Conservation (phyloP, 30 jellyfish, hydroid and myxozoan genomes). For the Sanderia malayensis region DNA sequence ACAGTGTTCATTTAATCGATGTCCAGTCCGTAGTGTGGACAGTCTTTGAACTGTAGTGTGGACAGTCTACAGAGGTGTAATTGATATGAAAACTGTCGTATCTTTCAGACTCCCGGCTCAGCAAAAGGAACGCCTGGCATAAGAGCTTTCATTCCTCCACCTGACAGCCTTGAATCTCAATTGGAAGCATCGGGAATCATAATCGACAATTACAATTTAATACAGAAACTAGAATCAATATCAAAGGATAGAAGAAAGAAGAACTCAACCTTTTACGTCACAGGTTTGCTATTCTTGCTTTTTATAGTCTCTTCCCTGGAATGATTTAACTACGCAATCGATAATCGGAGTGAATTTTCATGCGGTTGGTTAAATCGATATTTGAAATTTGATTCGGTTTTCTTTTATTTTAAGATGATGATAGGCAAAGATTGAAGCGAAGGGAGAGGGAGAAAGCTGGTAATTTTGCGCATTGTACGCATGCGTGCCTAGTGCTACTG, state of each 20-base stretch:
- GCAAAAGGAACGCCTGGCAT: slow-evolving; percentile 58
- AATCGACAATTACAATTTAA: slow-evolving; percentile 75
- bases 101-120: slow-evolving; percentile 29
- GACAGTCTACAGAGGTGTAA: no score
- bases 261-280: slow-evolving; percentile 77
- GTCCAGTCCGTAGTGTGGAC: no score
- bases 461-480: no score
- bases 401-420: slow-evolving; percentile 31
- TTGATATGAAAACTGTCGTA: no score
- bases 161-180: slow-evolving; percentile 95
- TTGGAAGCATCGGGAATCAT: slow-evolving; percentile 96
- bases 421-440: slow-evolving; percentile 32
- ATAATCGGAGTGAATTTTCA: no score
- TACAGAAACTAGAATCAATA: slow-evolving; percentile 67
- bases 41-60: no score
- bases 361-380: no score
- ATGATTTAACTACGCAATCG: no score
- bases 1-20: no score
- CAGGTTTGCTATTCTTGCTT: slow-evolving; percentile 69
- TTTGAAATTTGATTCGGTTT: background rate
- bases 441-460: slow-evolving; percentile 35
- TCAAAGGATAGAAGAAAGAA: slow-evolving; percentile 62
- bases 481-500: no score
- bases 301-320: no score
- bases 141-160: slow-evolving; percentile 96